Evolutionary conservation across 2,888 invertebrate genomes (phyloP).

Genomic region (Sarcophaga subvicina): DNA sequence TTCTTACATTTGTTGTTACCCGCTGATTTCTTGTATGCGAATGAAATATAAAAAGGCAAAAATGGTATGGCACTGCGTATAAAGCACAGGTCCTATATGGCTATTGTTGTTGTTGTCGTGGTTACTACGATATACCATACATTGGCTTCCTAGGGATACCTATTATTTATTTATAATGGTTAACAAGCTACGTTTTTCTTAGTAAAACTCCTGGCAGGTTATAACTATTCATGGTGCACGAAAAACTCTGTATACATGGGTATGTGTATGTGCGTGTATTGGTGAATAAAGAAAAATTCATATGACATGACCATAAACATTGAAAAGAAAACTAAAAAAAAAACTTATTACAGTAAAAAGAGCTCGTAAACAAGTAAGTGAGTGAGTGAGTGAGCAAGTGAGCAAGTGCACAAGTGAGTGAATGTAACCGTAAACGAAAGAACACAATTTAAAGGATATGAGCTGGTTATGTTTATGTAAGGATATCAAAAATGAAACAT

Average conservation of each 20-base stretch:
- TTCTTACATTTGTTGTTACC: no score
- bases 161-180: constrained; percentile 57
- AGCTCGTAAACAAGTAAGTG: neutral
- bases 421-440: neutral
- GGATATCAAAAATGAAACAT: constrained; percentile 62
- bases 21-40: no score
- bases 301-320: constrained; percentile 28
- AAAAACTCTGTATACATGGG: neutral
- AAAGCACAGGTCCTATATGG: no score
- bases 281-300: neutral
- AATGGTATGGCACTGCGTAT: no score
- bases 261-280: no score
- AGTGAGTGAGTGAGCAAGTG: neutral
- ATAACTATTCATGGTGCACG: neutral
- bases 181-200: constrained; percentile 28
- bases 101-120: no score
- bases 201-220: no score
- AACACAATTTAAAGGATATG: constrained; percentile 38
- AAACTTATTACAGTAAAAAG: neutral
- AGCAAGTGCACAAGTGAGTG: neutral
- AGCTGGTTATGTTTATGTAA: constrained; percentile 53
- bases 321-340: neutral
- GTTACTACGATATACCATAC: no score
- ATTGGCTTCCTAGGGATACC: constrained; percentile 34
- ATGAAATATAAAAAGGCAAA: no score